Conservation (phyloP, 2,113 vertebrate species). For the Syngnathoides biaculeatus region DNA sequence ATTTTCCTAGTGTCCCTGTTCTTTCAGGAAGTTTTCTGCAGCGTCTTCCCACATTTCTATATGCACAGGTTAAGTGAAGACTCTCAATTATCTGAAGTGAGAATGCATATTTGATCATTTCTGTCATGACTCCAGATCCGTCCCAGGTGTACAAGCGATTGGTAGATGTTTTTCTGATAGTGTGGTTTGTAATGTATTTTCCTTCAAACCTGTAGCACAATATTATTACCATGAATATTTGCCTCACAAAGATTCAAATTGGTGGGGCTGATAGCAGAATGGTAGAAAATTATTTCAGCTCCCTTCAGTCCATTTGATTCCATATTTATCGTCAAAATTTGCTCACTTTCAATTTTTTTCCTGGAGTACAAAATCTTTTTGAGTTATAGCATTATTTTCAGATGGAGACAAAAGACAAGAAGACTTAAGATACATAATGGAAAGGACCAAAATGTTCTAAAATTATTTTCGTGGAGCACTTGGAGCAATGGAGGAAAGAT, state of each 20-base stretch:
- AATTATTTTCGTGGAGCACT: conserved; percentile 27
- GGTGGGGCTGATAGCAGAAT: too few species aligned
- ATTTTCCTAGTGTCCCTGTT: background rate
- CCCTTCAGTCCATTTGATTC: too few species aligned
- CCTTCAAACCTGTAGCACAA: too few species aligned
- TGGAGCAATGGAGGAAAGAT: conserved; percentile 12
- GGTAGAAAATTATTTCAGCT: too few species aligned
- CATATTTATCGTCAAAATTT: too few species aligned
- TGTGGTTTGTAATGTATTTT: too few species aligned
- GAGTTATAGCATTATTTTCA: background rate
- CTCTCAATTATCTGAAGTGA: background rate
- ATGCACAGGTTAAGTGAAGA: background rate
- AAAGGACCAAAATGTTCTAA: conserved; percentile 10
- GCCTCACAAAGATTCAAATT: background rate
- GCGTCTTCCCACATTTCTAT: background rate
- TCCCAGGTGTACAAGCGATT: too few species aligned
- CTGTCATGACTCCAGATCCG: too few species aligned
- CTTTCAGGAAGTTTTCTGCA: background rate
- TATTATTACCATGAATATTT: background rate
- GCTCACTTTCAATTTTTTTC: background rate
- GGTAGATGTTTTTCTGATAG: too few species aligned
- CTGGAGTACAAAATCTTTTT: background rate
- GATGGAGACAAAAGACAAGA: background rate
- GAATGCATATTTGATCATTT: background rate
- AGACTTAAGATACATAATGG: background rate